A percentile compares a stretch with the other conserved stretches of the same genome.
These are phyloP conservation scores for Siphonodentalium dalli DNA, from an alignment of 2,888 invertebrate genomes.

Conservation along the genomic window DNA sequence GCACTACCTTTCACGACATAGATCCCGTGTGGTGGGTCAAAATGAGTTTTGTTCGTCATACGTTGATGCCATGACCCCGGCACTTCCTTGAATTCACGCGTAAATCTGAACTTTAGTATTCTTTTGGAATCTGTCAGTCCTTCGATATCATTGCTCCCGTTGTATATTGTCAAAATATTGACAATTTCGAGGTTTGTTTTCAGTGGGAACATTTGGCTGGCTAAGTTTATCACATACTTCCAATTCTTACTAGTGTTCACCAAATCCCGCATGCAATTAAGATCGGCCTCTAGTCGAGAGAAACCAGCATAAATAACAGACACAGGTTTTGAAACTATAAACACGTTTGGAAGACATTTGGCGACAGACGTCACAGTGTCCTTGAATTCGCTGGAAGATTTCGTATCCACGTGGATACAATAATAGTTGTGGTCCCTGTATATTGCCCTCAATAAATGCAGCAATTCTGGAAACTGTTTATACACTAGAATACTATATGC, in stretches of 20 bases:
- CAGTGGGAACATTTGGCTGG: conserved; percentile 60
- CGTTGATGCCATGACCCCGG: no score
- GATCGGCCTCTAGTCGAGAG: conserved; percentile 56
- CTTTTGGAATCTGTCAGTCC: conserved; percentile 45
- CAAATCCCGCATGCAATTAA: conserved; percentile 62
- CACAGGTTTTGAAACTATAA: conserved; percentile 55
- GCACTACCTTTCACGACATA: conserved; percentile 58
- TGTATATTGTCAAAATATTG: conserved; percentile 58
- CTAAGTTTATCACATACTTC: conserved; percentile 63
- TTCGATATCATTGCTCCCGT: conserved; percentile 63
- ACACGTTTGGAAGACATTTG: conserved; percentile 59
- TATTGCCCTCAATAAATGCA: conserved; percentile 49
- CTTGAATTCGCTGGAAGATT: conserved; percentile 35
- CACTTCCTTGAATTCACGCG: no score
- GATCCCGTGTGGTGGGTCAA: conserved; percentile 36
- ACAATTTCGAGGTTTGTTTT: conserved; percentile 62
- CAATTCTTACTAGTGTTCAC: conserved; percentile 37
- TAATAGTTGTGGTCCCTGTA: conserved; percentile 59
- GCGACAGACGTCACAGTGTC: conserved; percentile 38
- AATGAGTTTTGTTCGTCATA: conserved; percentile 24
- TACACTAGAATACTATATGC: conserved; percentile 57
- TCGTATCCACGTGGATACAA: conserved; percentile 61
- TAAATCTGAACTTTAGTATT: conserved; percentile 33
- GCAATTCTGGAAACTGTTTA: conserved; percentile 50
- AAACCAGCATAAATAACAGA: conserved; percentile 58